Evolutionary conservation across 2,797 vertebrate species (phyloP).

Genomic region (Lates japonicus): DNA sequence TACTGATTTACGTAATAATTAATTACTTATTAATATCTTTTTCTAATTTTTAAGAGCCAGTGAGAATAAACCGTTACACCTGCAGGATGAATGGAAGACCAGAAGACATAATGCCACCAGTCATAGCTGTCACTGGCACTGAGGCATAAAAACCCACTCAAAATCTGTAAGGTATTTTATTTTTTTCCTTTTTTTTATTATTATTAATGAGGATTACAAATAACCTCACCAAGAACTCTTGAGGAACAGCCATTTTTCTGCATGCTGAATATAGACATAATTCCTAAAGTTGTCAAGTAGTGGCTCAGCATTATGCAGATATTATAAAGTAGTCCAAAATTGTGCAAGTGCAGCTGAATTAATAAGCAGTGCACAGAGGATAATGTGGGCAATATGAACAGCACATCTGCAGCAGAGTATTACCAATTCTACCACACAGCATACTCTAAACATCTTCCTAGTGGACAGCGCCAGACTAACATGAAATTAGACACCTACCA

Average conservation of each 20-base stretch:
- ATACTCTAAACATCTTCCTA: background rate
- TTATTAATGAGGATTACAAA: background rate
- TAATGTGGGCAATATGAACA: conserved; percentile 3
- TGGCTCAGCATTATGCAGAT: conserved; percentile 71
- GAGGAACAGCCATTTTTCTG: conserved; percentile 33
- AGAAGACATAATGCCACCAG: too few relatives aligned
- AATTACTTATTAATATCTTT: too few relatives aligned
- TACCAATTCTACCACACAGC: background rate
- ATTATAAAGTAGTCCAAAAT: conserved; percentile 43
- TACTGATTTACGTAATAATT: too few relatives aligned
- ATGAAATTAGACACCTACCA: conserved; percentile 71
- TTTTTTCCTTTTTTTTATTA: background rate
- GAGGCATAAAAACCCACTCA: background rate
- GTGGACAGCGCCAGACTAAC: background rate
- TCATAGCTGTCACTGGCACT: too few relatives aligned
- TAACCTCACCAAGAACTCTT: conserved; percentile 38
- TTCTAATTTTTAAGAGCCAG: too few relatives aligned
- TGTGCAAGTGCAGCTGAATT: conserved; percentile 66
- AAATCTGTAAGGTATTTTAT: too few relatives aligned
- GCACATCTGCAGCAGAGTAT: background rate
- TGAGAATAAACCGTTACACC: too few relatives aligned
- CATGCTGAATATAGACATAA: conserved; percentile 35
- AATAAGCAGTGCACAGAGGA: conserved; percentile 36
- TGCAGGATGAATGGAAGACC: too few relatives aligned
- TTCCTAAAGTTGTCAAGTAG: conserved; percentile 56